Base-by-base conservation (phyloP, 2,113 vertebrate species). In the Chionis minor region DNA sequence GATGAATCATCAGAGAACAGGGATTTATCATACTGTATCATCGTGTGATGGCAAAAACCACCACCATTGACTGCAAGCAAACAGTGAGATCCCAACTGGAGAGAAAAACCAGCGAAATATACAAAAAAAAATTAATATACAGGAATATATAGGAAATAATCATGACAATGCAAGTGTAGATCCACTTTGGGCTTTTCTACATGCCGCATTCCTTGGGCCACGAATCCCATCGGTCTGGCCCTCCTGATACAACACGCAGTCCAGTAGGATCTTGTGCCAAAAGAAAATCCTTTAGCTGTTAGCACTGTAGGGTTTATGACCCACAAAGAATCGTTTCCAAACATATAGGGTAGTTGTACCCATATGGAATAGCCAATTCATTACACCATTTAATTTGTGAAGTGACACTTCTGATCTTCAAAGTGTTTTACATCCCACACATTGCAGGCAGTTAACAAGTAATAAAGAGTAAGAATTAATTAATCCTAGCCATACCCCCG, bases 1-100 rank as follows among this genome's bases (percentile, higher is more conserved):
- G 89, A 92, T 97, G 97, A 97, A 89, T 97, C 97, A 97, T 42
- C 78, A 59, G 91, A 71, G 97, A 94, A 28, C 79, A 59, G 66
- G 55, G 87, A 96, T 96, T 96, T 77, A 66, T 94, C 94, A 77
- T 16, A 62, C 58, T 35, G 54, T 83, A 88, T 66, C 74, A 49
- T 94, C 71, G 13, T 88, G 87, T 97, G 93, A 94, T 90, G 74
- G 96, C 90, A 81, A 55, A 94, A 47, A 10, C 90, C 93, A 90
- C 87, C 81, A 70, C 38, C 84, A 86, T 12, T 67, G 88, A 62
- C 62, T 62, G 86, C 2, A 23, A 82, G 91, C 83, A 94, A 90
- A 69, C 78, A 54, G 82, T 3, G 9, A 75, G 81, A 58, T 51
- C 66, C 74, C 66, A 51, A 55, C 2, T 85, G 75, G 33, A 61